Evolutionary conservation across 2,888 invertebrate species (phyloP).

Genomic region (Aphrophora alni): DNA sequence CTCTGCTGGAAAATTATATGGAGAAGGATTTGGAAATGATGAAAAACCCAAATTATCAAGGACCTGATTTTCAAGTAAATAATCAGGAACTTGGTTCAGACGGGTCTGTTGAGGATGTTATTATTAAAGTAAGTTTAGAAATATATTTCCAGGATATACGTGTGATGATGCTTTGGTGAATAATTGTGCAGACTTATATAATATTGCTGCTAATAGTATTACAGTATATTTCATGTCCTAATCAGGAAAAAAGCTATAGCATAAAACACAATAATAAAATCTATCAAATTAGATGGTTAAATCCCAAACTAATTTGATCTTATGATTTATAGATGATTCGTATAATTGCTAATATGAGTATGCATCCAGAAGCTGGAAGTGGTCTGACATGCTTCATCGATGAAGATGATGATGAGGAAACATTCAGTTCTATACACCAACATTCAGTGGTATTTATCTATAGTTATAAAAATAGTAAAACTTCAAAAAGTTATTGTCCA

Average conservation of each 20-base stretch:
- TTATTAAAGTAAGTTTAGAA: conserved; percentile 65
- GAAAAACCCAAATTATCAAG: conserved; percentile 29
- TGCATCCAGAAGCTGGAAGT: conserved; percentile 77
- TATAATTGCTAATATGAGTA: conserved; percentile 84
- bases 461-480: conserved; percentile 12
- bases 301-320: no score
- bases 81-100: conserved; percentile 59
- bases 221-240: no score
- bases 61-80: conserved; percentile 6
- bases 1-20: conserved; percentile 62
- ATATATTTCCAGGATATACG: no score
- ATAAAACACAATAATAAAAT: no score
- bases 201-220: no score
- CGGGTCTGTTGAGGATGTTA: conserved; percentile 69
- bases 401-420: conserved; percentile 36
- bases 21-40: conserved; percentile 56
- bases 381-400: conserved; percentile 60
- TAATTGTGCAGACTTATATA: no score
- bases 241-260: no score
- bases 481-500: no score
- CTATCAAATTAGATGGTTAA: no score
- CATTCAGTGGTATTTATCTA: conserved; percentile 11
- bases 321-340: conserved; percentile 67
- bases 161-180: no score
- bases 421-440: neutral